phyloP scores from a whole-genome alignment of 2,888 invertebrate genomes.

The Drosophila paranaensis region DNA sequence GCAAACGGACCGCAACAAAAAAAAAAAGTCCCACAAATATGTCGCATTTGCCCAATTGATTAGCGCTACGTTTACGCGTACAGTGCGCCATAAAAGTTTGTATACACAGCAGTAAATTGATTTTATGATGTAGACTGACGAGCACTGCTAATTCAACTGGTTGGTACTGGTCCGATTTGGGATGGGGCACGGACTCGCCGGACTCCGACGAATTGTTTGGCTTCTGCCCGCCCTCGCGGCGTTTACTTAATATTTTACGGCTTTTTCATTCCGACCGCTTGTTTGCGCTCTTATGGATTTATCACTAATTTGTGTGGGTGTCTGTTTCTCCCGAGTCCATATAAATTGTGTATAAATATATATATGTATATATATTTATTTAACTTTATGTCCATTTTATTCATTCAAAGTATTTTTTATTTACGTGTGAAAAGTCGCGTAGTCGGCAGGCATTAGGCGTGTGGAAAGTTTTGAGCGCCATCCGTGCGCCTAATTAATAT shows the following conservation, averaged over 20 bases:
- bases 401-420: constrained; percentile 22
- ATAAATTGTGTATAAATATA: background rate
- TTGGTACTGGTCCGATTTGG: constrained; percentile 29
- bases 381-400: constrained; percentile 5
- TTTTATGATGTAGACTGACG: constrained; percentile 60
- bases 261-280: constrained; percentile 35
- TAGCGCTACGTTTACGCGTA: constrained; percentile 56
- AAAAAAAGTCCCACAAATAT: constrained; percentile 49
- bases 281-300: constrained; percentile 42
- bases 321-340: background rate
- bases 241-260: constrained; percentile 48
- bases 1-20: constrained; percentile 34
- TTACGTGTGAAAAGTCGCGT: constrained; percentile 51
- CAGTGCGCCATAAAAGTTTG: constrained; percentile 65
- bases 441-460: constrained; percentile 29
- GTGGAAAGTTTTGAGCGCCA: constrained; percentile 59
- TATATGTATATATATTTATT: constrained; percentile 2
- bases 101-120: constrained; percentile 64
- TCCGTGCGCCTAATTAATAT: constrained; percentile 57
- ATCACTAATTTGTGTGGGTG: constrained; percentile 38
- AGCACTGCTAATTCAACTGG: constrained; percentile 45
- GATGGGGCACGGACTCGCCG: constrained; percentile 12
- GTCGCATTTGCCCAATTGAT: constrained; percentile 69
- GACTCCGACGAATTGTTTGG: constrained; percentile 28
- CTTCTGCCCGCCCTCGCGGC: constrained; percentile 23